Evolutionary conservation across 2,888 invertebrate species (phyloP).

Genomic region (Stenodema calcarata): DNA sequence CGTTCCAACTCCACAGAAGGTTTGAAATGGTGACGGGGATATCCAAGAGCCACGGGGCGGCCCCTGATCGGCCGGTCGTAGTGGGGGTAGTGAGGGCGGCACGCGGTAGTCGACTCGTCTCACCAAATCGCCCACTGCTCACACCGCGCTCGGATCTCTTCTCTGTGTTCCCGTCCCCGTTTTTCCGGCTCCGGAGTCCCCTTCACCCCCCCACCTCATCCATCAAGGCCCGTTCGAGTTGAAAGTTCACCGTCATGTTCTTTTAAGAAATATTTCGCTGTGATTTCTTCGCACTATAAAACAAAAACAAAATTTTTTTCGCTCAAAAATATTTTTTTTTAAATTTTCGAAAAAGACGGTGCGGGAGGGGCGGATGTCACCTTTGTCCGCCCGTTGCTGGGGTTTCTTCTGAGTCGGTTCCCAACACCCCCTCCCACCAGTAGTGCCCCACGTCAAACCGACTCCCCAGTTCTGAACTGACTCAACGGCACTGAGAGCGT

Average conservation of each 20-base stretch:
- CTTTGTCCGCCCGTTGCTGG: neutral
- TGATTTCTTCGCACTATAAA: too few relatives aligned
- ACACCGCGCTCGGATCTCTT: neutral
- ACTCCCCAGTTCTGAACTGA: neutral
- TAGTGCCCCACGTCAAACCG: neutral
- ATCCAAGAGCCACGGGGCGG: conserved; percentile 12
- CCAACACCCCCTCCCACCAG: neutral
- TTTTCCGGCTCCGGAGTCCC: neutral
- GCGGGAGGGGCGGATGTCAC: neutral
- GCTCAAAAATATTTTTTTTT: neutral
- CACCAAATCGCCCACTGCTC: conserved; percentile 48
- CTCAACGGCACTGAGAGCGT: neutral
- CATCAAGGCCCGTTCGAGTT: neutral
- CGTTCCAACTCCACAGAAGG: conserved; percentile 40
- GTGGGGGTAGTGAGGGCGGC: conserved; percentile 14
- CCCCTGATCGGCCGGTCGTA: neutral
- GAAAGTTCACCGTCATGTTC: neutral
- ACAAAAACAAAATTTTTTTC: too few relatives aligned
- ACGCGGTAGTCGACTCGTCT: conserved; percentile 41
- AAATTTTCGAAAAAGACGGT: neutral
- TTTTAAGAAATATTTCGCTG: too few relatives aligned
- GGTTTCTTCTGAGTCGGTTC: neutral
- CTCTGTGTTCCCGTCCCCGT: neutral
- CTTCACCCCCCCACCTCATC: neutral
- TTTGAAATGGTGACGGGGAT: conserved; percentile 19